Percentiles rank a stretch among this genome's conserved stretches.
Conservation (phyloP, 2,797 vertebrate species). For the Xyrichtys novacula region DNA sequence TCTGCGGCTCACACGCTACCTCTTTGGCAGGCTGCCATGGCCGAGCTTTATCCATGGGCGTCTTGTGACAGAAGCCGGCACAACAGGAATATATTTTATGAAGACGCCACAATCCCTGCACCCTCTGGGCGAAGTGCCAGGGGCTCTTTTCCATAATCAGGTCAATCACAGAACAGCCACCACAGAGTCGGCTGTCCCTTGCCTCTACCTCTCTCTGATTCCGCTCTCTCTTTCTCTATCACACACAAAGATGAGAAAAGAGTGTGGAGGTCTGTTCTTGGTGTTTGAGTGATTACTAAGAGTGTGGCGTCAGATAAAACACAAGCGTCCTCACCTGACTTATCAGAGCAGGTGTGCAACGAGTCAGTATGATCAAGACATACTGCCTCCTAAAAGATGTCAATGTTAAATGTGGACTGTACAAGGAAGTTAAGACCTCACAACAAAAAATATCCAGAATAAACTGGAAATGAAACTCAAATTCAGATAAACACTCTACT, state of each 20-base stretch:
- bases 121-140: constrained; percentile 62
- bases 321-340: constrained; percentile 13
- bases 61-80: constrained; percentile 73
- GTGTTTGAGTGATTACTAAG: constrained; percentile 17
- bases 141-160: constrained; percentile 73
- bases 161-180: constrained; percentile 64
- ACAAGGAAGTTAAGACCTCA: no score
- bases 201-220: constrained; percentile 18
- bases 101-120: constrained; percentile 59
- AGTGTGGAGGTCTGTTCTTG: not conserved
- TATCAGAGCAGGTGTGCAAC: constrained; percentile 41
- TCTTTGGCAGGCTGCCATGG: constrained; percentile 55
- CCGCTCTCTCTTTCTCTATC: not conserved
- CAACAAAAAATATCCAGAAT: no score
- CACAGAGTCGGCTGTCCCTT: constrained; percentile 26
- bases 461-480: not conserved
- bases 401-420: no score
- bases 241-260: not conserved
- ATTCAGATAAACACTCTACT: no score
- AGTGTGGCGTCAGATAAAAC: constrained; percentile 3
- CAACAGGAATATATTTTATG: constrained; percentile 72
- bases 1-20: constrained; percentile 1
- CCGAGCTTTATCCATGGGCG: constrained; percentile 60
- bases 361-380: constrained; percentile 23
- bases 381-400: not conserved